Evolutionary conservation across 2,888 invertebrate genomes (phyloP).

Genomic region (Euzetes globulus): DNA sequence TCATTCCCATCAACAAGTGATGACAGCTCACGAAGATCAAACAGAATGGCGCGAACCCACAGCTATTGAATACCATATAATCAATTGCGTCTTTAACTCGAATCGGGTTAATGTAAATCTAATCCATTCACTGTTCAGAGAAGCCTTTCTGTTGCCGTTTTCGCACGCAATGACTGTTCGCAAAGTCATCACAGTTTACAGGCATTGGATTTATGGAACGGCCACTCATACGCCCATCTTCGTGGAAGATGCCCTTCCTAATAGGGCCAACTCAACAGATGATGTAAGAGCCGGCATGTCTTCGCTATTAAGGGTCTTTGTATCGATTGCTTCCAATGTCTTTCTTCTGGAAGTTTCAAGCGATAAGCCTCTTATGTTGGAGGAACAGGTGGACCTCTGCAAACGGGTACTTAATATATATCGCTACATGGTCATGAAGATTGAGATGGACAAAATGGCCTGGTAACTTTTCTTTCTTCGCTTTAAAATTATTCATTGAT

Average conservation of each 20-base stretch:
- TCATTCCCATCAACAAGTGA: conserved; percentile 5
- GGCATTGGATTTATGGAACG: conserved; percentile 69
- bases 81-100: conserved; percentile 76
- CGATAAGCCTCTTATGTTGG: conserved; percentile 59
- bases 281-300: conserved; percentile 51
- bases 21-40: background rate
- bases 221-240: conserved; percentile 33
- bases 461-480: conserved; percentile 55
- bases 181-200: conserved; percentile 81
- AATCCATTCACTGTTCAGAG: conserved; percentile 84
- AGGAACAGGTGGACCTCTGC: conserved; percentile 91
- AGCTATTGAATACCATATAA: conserved; percentile 46
- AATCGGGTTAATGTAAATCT: conserved; percentile 87
- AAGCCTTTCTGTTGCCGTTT: conserved; percentile 83
- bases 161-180: conserved; percentile 73
- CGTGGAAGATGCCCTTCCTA: conserved; percentile 29
- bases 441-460: conserved; percentile 79
- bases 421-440: conserved; percentile 93
- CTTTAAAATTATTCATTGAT: background rate
- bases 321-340: conserved; percentile 90
- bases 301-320: conserved; percentile 76
- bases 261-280: background rate
- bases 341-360: conserved; percentile 64
- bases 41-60: conserved; percentile 30
- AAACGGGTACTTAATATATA: conserved; percentile 92